Conservation (phyloP, 2,113 vertebrate genomes). For the Vicugna pacos region DNA sequence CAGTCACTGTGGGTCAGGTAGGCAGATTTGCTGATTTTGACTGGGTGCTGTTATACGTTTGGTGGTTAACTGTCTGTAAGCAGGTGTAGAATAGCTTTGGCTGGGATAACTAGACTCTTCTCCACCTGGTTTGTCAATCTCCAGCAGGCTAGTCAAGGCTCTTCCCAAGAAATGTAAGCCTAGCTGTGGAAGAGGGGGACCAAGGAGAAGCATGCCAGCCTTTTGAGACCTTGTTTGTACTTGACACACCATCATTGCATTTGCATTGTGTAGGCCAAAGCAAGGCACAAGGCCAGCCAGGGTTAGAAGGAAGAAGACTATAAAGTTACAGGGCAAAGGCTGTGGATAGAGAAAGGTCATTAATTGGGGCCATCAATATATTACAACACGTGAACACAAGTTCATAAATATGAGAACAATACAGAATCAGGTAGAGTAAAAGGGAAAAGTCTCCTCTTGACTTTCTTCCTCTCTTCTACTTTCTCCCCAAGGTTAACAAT, state of each 20-base stretch:
- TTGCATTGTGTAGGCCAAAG: background rate
- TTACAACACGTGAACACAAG: background rate
- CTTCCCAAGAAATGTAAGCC: background rate
- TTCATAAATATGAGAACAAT: background rate
- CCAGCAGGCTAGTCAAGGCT: background rate
- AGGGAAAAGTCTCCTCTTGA: background rate
- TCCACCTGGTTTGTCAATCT: background rate
- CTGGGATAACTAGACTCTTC: background rate
- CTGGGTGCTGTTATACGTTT: background rate
- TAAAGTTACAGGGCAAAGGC: background rate
- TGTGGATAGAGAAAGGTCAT: background rate
- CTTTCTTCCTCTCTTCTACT: background rate
- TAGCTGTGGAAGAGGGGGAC: background rate
- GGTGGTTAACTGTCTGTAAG: background rate
- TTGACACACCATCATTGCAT: background rate
- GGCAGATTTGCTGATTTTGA: background rate
- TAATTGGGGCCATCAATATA: background rate
- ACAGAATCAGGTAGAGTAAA: background rate
- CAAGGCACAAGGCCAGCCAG: background rate
- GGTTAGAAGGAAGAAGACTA: background rate
- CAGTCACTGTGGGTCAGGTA: background rate
- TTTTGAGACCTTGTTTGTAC: background rate
- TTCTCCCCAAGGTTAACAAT: conserved; percentile 1
- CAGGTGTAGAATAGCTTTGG: background rate
- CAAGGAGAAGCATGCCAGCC: background rate